phyloP scores from a whole-genome alignment of 2,113 vertebrate genomes.

The Procapra przewalskii region DNA sequence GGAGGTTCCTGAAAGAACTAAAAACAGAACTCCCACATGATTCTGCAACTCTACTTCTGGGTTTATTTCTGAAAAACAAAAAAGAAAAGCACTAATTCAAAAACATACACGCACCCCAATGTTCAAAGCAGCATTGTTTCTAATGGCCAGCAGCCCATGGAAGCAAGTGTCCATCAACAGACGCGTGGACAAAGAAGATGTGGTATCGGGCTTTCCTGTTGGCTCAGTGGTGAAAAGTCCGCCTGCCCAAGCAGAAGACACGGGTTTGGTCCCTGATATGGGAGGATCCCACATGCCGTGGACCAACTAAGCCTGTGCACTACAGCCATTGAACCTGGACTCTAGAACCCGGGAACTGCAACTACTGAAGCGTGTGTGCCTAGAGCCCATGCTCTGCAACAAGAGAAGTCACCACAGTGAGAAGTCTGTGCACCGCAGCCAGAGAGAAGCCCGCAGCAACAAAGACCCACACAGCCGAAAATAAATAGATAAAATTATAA shows the following conservation, averaged over 20 bases:
- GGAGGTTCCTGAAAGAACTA: background rate
- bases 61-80: background rate
- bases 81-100: background rate
- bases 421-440: rapidly evolving
- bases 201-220: background rate
- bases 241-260: background rate
- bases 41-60: background rate
- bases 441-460: background rate
- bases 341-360: background rate
- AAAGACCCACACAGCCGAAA: background rate
- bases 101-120: background rate
- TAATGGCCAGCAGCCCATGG: background rate
- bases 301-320: background rate
- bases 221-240: background rate
- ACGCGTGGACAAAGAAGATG: background rate
- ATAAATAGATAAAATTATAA: background rate
- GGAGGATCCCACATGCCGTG: background rate
- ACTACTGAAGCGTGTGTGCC: background rate
- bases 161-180: background rate
- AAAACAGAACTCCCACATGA: background rate
- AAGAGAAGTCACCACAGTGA: background rate
- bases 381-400: background rate
- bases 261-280: background rate
- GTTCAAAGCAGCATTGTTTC: background rate
- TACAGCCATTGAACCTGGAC: background rate